Conservation (phyloP, 1,140 invertebrate species). For the Parasteatoda tepidariorum region DNA sequence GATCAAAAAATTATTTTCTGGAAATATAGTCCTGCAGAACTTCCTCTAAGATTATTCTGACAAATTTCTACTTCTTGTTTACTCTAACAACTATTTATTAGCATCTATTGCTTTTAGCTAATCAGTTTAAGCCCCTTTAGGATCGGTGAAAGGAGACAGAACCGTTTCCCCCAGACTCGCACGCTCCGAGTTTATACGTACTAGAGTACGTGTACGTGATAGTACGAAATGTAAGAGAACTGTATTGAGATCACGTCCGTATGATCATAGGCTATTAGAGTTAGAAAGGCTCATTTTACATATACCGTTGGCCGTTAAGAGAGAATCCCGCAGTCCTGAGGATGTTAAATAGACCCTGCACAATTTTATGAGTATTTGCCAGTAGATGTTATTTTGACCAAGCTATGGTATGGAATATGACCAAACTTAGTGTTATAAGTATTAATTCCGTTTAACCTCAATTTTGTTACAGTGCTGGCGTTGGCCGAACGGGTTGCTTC, state of each 20-base stretch:
- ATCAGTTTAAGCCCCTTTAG: not conserved
- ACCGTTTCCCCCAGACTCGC: too few species aligned
- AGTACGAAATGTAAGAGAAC: too few species aligned
- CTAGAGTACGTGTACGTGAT: too few species aligned
- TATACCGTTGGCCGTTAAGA: not conserved
- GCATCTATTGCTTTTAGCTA: not conserved
- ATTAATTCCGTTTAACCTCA: not conserved
- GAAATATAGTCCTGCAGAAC: not conserved
- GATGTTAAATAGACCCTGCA: not conserved
- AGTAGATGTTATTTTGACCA: too few species aligned
- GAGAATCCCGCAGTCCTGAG: not conserved
- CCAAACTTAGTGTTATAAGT: too few species aligned
- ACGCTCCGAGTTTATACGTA: too few species aligned
- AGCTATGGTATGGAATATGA: too few species aligned
- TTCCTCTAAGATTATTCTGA: not conserved
- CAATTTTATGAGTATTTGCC: not conserved
- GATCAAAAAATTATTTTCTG: not conserved
- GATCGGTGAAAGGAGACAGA: too few species aligned
- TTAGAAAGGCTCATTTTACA: not conserved
- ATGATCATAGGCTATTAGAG: too few species aligned
- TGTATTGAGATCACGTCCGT: too few species aligned
- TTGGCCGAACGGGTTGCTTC: conserved; percentile 97
- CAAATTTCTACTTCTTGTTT: too few species aligned
- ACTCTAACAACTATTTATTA: not conserved
- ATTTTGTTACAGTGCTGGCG: conserved; percentile 81